phyloP scores from a whole-genome alignment of 1,140 invertebrate genomes.

The Lepidurus packardi region DNA sequence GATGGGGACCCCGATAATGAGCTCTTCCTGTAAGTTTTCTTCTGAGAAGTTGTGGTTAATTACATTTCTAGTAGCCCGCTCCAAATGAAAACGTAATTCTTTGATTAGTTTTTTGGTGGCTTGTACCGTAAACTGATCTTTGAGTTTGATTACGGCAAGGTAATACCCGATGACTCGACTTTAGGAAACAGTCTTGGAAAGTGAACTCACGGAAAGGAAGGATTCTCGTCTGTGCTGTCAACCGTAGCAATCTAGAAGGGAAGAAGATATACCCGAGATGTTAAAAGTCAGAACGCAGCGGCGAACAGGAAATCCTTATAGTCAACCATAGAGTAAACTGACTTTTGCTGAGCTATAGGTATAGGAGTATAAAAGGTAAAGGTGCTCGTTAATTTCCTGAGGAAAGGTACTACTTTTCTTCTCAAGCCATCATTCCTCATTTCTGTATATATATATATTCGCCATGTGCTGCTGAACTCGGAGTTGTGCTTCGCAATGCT shows the following conservation, averaged over 20 bases:
- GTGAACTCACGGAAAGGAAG: constrained; percentile 2
- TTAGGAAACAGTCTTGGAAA: background rate
- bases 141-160: too few species aligned
- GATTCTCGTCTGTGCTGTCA: background rate
- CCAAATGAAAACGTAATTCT: too few species aligned
- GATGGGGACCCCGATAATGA: too few species aligned
- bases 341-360: background rate
- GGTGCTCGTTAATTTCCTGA: background rate
- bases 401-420: background rate
- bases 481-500: constrained; percentile 2
- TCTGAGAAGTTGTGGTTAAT: too few species aligned
- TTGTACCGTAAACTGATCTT: too few species aligned
- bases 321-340: background rate
- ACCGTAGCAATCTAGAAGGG: constrained; percentile 13
- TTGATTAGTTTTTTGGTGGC: too few species aligned
- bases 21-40: too few species aligned
- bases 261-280: constrained; percentile 8
- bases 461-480: constrained; percentile 10
- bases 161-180: too few species aligned
- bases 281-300: constrained; percentile 1
- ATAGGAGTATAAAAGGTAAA: constrained; percentile 16
- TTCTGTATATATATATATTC: background rate
- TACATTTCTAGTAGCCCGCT: too few species aligned
- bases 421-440: background rate
- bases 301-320: constrained; percentile 4